Conservation (phyloP, 2,888 invertebrate species). For the Chalcis sispes region DNA sequence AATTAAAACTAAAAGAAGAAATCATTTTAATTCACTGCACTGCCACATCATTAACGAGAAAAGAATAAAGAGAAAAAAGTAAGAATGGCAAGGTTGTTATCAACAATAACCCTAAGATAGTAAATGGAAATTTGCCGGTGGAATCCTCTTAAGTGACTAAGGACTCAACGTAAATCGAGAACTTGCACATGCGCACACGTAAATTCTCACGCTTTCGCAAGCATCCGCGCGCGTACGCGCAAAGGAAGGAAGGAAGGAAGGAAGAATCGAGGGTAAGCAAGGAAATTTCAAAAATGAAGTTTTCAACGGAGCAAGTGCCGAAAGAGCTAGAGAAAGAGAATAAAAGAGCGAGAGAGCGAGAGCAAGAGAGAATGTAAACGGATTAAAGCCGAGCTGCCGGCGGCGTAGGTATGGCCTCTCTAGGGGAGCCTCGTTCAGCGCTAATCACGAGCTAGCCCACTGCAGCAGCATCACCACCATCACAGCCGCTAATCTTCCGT, state of each 20-base stretch:
- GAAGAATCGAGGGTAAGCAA: neutral
- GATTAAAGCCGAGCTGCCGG: neutral
- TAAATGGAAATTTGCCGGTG: conserved; percentile 7
- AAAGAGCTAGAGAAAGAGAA: neutral
- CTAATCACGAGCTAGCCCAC: conserved; percentile 46
- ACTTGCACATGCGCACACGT: no score
- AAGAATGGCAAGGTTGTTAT: neutral
- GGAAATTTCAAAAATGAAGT: conserved; percentile 42
- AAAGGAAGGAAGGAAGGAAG: neutral
- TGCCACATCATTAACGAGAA: no score
- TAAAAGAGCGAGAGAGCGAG: conserved; percentile 31
- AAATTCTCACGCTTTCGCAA: neutral
- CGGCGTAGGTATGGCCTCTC: neutral
- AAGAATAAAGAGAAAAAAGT: neutral
- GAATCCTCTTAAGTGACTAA: conserved; percentile 41
- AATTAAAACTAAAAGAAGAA: no score
- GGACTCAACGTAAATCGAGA: conserved; percentile 1
- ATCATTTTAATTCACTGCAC: no score
- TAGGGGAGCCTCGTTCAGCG: conserved; percentile 14
- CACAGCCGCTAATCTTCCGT: conserved; percentile 44
- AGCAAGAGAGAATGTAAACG: neutral
- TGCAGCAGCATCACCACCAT: no score
- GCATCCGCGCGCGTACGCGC: neutral
- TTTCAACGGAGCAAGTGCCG: conserved; percentile 19
- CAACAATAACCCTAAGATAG: conserved; percentile 39